Conservation (phyloP, 2,113 vertebrate genomes). For the Diadophis punctatus region DNA sequence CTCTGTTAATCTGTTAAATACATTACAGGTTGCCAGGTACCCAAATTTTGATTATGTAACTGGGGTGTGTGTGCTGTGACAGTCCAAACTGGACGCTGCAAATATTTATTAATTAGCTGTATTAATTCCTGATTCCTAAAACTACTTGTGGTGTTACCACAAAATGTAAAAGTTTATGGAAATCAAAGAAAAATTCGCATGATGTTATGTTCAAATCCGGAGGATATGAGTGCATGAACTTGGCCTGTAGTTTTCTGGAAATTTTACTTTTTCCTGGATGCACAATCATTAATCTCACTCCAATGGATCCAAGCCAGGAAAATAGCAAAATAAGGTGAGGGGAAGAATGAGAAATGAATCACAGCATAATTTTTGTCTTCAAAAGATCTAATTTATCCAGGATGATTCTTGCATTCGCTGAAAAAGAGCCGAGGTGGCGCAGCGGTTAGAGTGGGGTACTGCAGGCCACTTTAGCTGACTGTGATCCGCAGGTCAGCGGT, state of each 20-base stretch:
- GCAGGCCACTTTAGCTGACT: no score
- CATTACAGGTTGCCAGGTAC: no score
- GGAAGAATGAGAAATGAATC: not conserved
- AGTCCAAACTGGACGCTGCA: not conserved
- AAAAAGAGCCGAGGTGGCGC: no score
- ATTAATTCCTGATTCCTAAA: not conserved
- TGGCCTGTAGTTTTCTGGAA: not conserved
- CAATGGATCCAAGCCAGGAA: not conserved
- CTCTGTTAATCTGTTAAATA: no score
- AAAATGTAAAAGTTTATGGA: not conserved
- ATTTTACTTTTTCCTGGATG: not conserved
- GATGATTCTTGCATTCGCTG: no score
- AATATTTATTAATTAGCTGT: not conserved
- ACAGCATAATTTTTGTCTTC: not conserved
- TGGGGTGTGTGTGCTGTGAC: no score
- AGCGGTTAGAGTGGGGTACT: no score
- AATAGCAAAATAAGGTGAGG: not conserved
- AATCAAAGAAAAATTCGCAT: not conserved
- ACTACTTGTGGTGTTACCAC: not conserved
- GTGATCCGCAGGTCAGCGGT: no score
- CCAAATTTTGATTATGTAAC: no score
- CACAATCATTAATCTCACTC: not conserved
- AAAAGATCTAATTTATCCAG: not conserved
- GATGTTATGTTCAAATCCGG: not conserved
- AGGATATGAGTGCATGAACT: not conserved